Evolutionary conservation across 1,140 invertebrate species (phyloP).

Genomic region (Drosophila kurseongensis): DNA sequence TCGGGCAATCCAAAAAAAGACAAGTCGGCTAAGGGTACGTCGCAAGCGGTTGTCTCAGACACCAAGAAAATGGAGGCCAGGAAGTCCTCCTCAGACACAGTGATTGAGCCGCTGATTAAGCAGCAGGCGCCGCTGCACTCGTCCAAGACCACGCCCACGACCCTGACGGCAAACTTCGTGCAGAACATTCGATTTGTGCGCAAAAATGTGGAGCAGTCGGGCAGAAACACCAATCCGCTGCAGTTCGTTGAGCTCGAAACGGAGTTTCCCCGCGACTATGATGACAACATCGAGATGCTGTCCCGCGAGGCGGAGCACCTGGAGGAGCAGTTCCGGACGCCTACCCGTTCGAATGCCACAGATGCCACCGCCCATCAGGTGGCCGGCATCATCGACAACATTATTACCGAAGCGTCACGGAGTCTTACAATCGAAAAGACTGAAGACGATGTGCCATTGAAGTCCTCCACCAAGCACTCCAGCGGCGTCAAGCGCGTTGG

Average conservation of each 20-base stretch:
- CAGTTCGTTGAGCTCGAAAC: slow-evolving; percentile 83
- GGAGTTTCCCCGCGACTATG: slow-evolving; percentile 83
- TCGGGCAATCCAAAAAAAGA: slow-evolving; percentile 59
- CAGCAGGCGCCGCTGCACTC: slow-evolving; percentile 60
- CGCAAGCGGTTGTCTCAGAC: slow-evolving; percentile 47
- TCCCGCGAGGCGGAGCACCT: slow-evolving; percentile 83
- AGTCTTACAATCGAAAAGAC: slow-evolving; percentile 60
- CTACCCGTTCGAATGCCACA: slow-evolving; percentile 69
- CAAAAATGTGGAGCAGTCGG: slow-evolving; percentile 78
- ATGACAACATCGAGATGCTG: slow-evolving; percentile 84
- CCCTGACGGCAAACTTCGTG: slow-evolving; percentile 63
- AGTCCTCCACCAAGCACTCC: slow-evolving; percentile 59
- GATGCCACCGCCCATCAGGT: slow-evolving; percentile 61
- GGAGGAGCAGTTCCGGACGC: slow-evolving; percentile 83
- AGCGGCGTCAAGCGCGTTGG: slow-evolving; percentile 73
- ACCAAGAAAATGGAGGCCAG: slow-evolving; percentile 64
- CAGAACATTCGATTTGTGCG: slow-evolving; percentile 78
- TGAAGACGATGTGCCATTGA: slow-evolving; percentile 63
- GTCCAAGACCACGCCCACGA: slow-evolving; percentile 59
- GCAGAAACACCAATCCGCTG: slow-evolving; percentile 66
- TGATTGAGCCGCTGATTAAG: slow-evolving; percentile 64
- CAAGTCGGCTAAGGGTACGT: slow-evolving; percentile 50
- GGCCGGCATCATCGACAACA: slow-evolving; percentile 67
- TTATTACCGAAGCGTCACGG: slow-evolving; percentile 69
- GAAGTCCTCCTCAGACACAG: slow-evolving; percentile 73